Base-by-base conservation (phyloP, 64 coral and sea anemone genomes). In the Catalaphyllia jardinei region DNA sequence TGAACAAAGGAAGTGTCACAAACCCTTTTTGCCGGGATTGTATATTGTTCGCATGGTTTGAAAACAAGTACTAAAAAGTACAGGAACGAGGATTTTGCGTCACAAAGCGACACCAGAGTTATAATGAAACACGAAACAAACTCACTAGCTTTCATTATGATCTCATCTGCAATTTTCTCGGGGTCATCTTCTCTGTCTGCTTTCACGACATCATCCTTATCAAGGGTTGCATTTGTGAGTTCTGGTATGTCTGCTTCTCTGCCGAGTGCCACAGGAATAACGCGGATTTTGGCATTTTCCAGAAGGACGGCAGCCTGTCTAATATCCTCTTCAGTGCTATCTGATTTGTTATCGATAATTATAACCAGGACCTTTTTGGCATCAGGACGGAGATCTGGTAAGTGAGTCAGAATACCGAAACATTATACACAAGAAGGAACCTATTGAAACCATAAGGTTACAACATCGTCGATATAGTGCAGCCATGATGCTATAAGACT, bases 191-290 rank as follows among this genome's bases (percentile, higher is more conserved):
- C 74, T n/a, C 77, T 86, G 10, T 87, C 91, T 10, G 84, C 79
- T 31, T 90, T 83, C 18, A 98, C 76, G 4, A 98, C 17, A 31
- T 92, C 79, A 11, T 91, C 79, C 39, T 89, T 88, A 80, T 98
- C 86, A 79, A 87, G 19, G 35, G 88, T 86, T 8, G 74, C 75
- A 72, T 87, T 77, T 52, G 74, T 78, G 29, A 98, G 76, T 74
- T 98, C 93, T 13, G 60, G 10, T 7, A 67, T 33, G 29, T 92
- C 87, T 10, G 91, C 93, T 22, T 87, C 63, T 17, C 71, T 77
- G 57, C 95, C 95, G 80, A 98, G 54, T 31, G 92, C 91, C 72
- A 98, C 88, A 17, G 95, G 77, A 69, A 98, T 98, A 55, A 98
- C 92, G 15, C 90, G 89, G 77, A 98, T 90, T 49, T 89, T 89